Evolutionary conservation across 2,797 vertebrate species (phyloP), one percentile per base, ranked within the genome.

Genomic region (Ambastaia sidthimunki): DNA sequence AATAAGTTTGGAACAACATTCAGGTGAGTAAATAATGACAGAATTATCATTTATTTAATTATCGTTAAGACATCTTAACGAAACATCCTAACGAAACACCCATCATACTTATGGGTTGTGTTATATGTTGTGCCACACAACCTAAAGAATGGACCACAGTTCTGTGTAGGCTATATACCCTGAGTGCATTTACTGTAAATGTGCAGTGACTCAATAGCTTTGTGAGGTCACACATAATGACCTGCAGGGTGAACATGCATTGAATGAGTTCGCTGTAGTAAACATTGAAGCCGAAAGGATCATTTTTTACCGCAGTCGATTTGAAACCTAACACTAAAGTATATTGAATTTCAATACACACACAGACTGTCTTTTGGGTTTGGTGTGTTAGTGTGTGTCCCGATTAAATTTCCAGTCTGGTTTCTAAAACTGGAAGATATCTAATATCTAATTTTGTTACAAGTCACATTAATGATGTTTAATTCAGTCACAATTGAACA

Each of bases 211-310:
- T 55, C 13, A 1, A 6, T 2, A 3, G 3, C 12, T 16, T 52
- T 52, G 16, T 28, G 65, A 21, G 50, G 63, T 47, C 50, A 52
- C 1, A 2, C 15, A 13, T 65, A 25, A 16, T 71, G 23, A 68
- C 34, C 65, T 4, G 28, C 19, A 4, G 23, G 86, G 69, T 28
- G 80, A 88, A 78, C 84, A 80, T 52, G 68, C 63, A 75, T 80
- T 67, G n/a, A 80, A 82, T 81, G 87, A 87, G 88, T 86, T 77
- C 34, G 16, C 66, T 81, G 86, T 85, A 44, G 89, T 91, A 90
- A 91, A 92, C 89, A 91, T 76, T 85, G 85, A 34, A 19, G 34
- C 21, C 15, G 60, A 62, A 69, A 47, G n/a, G 48, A 41, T 63
- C 13, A 41, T 28, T 19, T 63, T 23, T 57, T 70, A 71, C 65